These are phyloP conservation scores for Alviniconcha strummeri DNA, from an alignment of 2,888 invertebrate species.

Conservation along the genomic window DNA sequence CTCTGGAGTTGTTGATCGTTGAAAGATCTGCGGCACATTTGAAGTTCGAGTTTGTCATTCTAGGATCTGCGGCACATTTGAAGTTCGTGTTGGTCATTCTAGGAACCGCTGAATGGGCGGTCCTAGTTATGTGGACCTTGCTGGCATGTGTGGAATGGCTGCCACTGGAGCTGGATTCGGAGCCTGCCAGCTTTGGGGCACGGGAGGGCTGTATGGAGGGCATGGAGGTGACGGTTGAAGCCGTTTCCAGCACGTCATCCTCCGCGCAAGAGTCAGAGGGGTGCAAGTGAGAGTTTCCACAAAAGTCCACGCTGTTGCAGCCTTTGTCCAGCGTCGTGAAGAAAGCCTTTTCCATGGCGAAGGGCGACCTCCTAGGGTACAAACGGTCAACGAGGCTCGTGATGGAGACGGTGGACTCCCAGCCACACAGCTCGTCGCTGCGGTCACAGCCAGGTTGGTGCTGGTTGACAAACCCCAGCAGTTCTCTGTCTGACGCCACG, in stretches of 20 bases:
- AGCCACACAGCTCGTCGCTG: not conserved
- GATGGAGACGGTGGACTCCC: slow-evolving; percentile 13
- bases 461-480: too few relatives aligned
- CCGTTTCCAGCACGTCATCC: not conserved
- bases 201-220: not conserved
- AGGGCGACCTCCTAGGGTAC: not conserved
- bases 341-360: not conserved
- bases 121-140: too few relatives aligned
- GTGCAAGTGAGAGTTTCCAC: not conserved
- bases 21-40: too few relatives aligned
- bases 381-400: not conserved
- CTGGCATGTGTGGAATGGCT: too few relatives aligned
- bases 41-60: too few relatives aligned
- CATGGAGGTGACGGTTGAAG: not conserved
- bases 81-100: too few relatives aligned
- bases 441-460: not conserved
- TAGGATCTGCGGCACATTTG: too few relatives aligned
- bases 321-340: not conserved
- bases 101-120: too few relatives aligned
- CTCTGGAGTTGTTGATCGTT: too few relatives aligned
- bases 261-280: not conserved
- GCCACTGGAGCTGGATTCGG: too few relatives aligned
- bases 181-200: too few relatives aligned
- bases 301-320: not conserved
- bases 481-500: not conserved